Evolutionary conservation across 2,888 invertebrate species (phyloP).

Genomic region (Lamellibrachia satsuma): DNA sequence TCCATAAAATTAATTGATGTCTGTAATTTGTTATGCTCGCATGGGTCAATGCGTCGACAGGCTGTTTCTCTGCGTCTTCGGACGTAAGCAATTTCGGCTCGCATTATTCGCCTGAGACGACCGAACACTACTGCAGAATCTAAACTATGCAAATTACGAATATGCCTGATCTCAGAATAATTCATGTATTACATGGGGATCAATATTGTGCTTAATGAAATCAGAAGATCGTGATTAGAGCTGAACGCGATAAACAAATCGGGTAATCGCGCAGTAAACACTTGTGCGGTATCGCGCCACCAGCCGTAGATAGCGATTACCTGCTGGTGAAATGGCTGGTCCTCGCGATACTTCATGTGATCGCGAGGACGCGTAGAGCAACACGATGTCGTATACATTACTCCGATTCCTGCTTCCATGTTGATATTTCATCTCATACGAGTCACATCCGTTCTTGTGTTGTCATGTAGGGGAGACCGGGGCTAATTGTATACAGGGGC

Average conservation of each 20-base stretch:
- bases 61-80: no score
- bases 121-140: no score
- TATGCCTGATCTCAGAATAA: background rate
- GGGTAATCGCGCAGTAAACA: background rate
- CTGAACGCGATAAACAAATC: background rate
- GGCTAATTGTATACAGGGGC: no score
- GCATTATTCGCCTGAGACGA: background rate
- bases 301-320: background rate
- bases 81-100: background rate
- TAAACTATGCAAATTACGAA: background rate
- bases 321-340: background rate
- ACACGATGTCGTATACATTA: background rate
- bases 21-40: no score
- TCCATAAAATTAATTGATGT: no score
- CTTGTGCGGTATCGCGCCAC: background rate
- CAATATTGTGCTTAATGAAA: background rate
- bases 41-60: no score
- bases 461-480: no score
- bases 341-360: background rate
- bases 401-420: no score
- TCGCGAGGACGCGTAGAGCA: background rate
- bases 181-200: background rate
- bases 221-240: background rate
- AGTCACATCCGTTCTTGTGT: no score
- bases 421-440: no score